A percentile compares a stretch with the other conserved stretches of the same genome.
Conservation (phyloP, 1,140 invertebrate genomes). For the Bombus terrestris region DNA sequence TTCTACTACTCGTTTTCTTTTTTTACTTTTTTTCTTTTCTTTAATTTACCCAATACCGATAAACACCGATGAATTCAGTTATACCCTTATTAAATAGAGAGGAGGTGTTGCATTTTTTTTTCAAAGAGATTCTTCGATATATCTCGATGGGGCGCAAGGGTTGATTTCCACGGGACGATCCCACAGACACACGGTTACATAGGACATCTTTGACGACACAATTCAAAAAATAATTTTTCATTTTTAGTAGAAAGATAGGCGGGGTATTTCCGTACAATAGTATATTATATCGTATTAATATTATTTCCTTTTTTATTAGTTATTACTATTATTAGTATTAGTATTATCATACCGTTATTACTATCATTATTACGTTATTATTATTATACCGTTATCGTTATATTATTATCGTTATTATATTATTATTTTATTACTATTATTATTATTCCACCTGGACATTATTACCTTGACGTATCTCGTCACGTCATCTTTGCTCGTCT, state of each 20-base stretch:
- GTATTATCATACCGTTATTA: conserved; percentile 66
- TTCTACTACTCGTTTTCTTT: conserved; percentile 55
- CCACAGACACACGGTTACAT: conserved; percentile 66
- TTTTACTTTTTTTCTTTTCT: neutral
- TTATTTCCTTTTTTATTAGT: conserved; percentile 63
- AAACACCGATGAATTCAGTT: conserved; percentile 59
- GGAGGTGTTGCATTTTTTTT: conserved; percentile 27
- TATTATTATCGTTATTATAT: conserved; percentile 1
- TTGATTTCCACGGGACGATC: conserved; percentile 60
- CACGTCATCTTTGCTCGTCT: conserved; percentile 32
- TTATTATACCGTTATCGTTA: conserved; percentile 20
- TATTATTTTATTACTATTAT: neutral
- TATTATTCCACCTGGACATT: conserved; percentile 61
- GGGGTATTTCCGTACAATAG: conserved; percentile 70
- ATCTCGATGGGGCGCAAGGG: conserved; percentile 38
- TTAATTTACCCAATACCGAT: conserved; percentile 55
- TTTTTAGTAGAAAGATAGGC: conserved; percentile 78
- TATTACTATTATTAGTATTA: conserved; percentile 61
- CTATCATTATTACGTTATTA: conserved; percentile 50
- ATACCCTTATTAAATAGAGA: conserved; percentile 57
- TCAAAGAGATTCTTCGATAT: conserved; percentile 7
- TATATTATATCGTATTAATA: conserved; percentile 69
- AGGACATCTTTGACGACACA: conserved; percentile 72
- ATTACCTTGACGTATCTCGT: conserved; percentile 49
- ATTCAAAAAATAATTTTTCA: conserved; percentile 79